Percentiles rank a stretch among this genome's conserved stretches.
Evolutionary conservation across 2,888 invertebrate species (phyloP).

Genomic region (Pheosia tremula): DNA sequence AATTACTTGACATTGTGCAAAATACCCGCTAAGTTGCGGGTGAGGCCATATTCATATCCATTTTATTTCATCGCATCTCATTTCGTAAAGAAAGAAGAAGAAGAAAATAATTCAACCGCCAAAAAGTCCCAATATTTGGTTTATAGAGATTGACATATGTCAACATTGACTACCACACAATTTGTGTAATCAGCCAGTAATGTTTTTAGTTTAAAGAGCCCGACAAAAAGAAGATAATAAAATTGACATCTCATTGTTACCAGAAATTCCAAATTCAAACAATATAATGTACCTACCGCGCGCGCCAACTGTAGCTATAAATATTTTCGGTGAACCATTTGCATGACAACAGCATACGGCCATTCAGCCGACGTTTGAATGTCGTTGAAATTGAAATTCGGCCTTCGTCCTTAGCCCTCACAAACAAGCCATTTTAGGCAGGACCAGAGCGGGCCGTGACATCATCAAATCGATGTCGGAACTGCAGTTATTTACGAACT

Average conservation of each 20-base stretch:
- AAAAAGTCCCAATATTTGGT: no score
- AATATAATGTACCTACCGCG: conserved; percentile 30
- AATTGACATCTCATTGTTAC: conserved; percentile 9
- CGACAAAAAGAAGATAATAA: not conserved
- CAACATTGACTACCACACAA: no score
- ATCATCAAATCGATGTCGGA: conserved; percentile 46
- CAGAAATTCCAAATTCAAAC: conserved; percentile 31
- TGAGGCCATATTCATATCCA: no score
- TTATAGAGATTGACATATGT: no score
- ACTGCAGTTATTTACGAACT: conserved; percentile 41
- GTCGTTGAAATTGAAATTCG: conserved; percentile 56
- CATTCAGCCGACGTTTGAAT: conserved; percentile 45
- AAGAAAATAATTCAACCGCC: no score
- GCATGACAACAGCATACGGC: conserved; percentile 57
- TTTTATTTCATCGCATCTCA: no score
- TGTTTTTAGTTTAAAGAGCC: not conserved
- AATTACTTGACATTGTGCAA: no score
- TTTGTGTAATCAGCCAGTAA: not conserved
- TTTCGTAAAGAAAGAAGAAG: no score
- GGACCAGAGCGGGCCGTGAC: conserved; percentile 34
- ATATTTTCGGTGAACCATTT: conserved; percentile 45
- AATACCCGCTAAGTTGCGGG: no score
- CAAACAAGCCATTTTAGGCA: conserved; percentile 46
- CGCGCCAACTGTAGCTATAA: conserved; percentile 35
- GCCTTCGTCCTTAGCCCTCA: conserved; percentile 56